Percentiles rank a stretch among this genome's conserved stretches.
phyloP scores from a whole-genome alignment of 2,113 vertebrate species.

The Erpornis zantholeuca region DNA sequence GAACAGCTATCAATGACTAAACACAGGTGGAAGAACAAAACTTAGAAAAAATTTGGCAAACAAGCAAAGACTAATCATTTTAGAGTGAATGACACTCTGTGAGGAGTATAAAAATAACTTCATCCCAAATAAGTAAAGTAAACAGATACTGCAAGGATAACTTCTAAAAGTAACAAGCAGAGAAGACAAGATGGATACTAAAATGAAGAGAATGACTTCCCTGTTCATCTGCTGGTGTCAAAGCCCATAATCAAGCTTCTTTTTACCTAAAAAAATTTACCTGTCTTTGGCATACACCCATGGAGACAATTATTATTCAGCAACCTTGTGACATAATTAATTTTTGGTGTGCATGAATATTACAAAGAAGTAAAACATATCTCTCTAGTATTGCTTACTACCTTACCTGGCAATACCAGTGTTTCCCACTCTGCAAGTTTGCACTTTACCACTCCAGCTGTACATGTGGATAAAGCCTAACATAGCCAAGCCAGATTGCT shows the following conservation, averaged over 20 bases:
- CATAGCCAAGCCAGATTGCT: not conserved
- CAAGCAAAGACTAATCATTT: not conserved
- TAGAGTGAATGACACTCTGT: not conserved
- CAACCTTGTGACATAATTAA: not conserved
- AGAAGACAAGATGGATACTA: not conserved
- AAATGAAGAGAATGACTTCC: not conserved
- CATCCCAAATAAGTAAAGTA: not conserved
- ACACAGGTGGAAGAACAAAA: not conserved
- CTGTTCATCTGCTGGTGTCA: not conserved
- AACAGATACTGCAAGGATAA: not conserved
- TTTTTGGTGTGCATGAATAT: not conserved
- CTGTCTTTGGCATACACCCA: not conserved
- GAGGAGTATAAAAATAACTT: not conserved
- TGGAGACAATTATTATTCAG: not conserved
- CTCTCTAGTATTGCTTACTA: not conserved
- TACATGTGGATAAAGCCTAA: not conserved
- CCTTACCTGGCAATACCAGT: not conserved
- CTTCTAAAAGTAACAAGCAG: not conserved
- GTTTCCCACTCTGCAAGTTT: not conserved
- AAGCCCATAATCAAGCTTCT: not conserved
- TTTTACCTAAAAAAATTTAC: not conserved
- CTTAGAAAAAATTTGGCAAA: not conserved
- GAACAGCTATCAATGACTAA: not conserved
- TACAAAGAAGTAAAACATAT: not conserved
- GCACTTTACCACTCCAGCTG: not conserved